Evolutionary conservation across 2,888 invertebrate species (phyloP), one percentile per base, ranked within the genome.

Genomic region (Pantelozetes paolii): DNA sequence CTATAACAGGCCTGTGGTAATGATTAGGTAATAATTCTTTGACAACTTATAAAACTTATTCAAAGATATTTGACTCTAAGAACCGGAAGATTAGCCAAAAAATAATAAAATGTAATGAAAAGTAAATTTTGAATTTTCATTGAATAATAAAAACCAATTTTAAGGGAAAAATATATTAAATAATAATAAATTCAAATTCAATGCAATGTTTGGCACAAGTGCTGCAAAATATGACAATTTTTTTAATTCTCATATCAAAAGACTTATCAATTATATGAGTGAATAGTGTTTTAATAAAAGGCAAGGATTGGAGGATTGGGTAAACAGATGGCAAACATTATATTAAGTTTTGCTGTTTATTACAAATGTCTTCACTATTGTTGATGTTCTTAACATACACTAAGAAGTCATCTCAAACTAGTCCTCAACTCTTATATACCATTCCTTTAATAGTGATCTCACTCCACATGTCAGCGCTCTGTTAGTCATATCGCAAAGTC

Each of bases 141-240:
- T 48, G 20, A 6, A 57, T n/a, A 23, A 57, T 15, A 57, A 57
- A 57, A 20, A 57, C 13, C 18, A 20, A 28, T 28, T 57, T 2
- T 20, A 28, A 28, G 15, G 28, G 2, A 57, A 36, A 18, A 28
- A 62, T 36, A n/a, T 3, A 32, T 18, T 32, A 30, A 62, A 15
- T 30, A 62, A 62, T 62, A 62, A 62, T 62, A 28, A 62, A 62
- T 62, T 62, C 62, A 62, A 30, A 62, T 62, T 15, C 62, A 20
- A 62, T 62, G 32, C 30, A 18, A 62, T 36, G 62, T 57, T 28
- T 28, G 54, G 32, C 62, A 62, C 20, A 62, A n/a, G 32, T 62
- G 32, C 18, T 30, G 28, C 1, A 26, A 62, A 18, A 62, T 28
- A 26, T 59, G 26, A 15, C 2, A 59, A 59, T 54, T 20, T 11